Percentiles rank a stretch among this genome's conserved stretches.
These are phyloP conservation scores for Caenorhabditis inopinata DNA, from an alignment of 1,140 invertebrate genomes.

Conservation along the genomic window DNA sequence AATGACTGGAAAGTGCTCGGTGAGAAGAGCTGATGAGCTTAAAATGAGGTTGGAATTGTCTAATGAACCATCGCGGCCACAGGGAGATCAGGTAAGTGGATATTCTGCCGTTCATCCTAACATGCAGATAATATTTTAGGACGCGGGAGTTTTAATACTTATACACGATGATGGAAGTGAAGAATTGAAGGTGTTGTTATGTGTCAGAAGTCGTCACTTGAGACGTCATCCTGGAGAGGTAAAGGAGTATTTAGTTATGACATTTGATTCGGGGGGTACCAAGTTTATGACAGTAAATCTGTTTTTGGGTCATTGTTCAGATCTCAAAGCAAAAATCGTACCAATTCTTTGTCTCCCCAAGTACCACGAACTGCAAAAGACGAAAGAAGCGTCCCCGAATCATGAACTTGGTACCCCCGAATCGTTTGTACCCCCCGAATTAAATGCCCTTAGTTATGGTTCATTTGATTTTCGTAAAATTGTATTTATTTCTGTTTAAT, in stretches of 20 bases:
- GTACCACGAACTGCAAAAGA: no score
- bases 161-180: neutral
- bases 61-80: neutral
- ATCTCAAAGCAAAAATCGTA: no score
- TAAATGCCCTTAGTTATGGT: no score
- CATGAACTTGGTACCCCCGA: no score
- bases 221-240: constrained; percentile 37
- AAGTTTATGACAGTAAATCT: no score
- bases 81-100: neutral
- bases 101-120: no score
- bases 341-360: no score
- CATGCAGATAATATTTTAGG: constrained; percentile 1
- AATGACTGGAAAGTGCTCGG: neutral
- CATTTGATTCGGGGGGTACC: neutral
- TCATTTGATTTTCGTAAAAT: no score
- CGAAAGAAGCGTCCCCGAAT: no score
- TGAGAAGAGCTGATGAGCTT: neutral
- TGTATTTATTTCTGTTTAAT: no score
- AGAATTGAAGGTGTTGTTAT: constrained; percentile 25
- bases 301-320: no score
- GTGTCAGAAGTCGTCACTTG: constrained; percentile 20
- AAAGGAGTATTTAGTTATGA: neutral
- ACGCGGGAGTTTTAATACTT: constrained; percentile 37
- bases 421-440: no score
- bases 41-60: neutral